Base-by-base conservation (phyloP, 2,797 vertebrate species). In the Acomys russatus region DNA sequence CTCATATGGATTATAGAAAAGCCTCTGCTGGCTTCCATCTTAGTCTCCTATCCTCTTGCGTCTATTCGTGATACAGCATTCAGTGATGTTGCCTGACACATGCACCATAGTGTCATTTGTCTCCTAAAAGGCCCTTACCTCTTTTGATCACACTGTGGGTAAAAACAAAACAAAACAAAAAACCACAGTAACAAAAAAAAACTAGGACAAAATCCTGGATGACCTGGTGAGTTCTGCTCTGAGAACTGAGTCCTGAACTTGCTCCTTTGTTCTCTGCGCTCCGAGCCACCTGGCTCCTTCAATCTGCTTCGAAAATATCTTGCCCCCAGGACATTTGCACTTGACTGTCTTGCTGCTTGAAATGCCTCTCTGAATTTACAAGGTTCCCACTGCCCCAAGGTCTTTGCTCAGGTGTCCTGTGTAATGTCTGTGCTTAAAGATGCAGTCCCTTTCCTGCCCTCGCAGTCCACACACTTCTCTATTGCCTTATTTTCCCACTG, bases 381-480 rank as follows among this genome's bases (percentile, higher is more conserved):
- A 64, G 56, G 23, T 51, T 79, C 79, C 86, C 35, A 12, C 4
- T 7, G 79, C 30, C 17, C 79, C 74, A 80, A 97, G 14, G 2
- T 80, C 44, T 76, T 87, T 59, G 20, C 25, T 85, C 30, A 82
- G 86, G 20, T 23, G 44, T 61, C 68, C 59, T 84, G 90, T 56
- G 38, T 49, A 95, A 93, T 38, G 35, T 79, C 5, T 74, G 20
- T 64, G 35, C 76, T 94, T 71, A 94, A 94, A 95, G 61, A 38
- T 51, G 2, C 35, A 87, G 25, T 17, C n/a, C 11, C 90, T 2
- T 44, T 9, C 14, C n/a, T 51, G 49, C 3, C 6, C 25, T 15
- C n/a, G 49, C 28, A 3, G 63, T 9, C 25, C 38, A 35, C 22
- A 33, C 3, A 38, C 0, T 6, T 84, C 44, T 95, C 88, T 25